Evolutionary conservation across 2,888 invertebrate species (phyloP).

Genomic region (Tipula lateralis): DNA sequence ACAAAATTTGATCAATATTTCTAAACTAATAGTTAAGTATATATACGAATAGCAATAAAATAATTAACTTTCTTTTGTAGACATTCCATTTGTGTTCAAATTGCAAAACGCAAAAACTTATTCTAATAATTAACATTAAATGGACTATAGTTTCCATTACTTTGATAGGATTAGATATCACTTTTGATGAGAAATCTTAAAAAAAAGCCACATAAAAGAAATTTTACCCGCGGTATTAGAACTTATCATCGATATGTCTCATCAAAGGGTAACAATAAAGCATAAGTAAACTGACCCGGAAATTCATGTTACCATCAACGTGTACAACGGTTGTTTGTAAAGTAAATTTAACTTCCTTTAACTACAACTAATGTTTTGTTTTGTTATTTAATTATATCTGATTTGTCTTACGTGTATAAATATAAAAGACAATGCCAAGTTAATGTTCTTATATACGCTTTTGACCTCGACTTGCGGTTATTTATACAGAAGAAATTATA

Average conservation of each 20-base stretch:
- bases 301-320: not conserved
- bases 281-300: not conserved
- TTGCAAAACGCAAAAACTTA: not conserved
- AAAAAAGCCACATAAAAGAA: not conserved
- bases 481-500: not conserved
- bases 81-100: not conserved
- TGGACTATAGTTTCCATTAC: not conserved
- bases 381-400: not conserved
- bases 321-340: not conserved
- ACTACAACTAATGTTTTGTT: not conserved
- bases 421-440: not conserved
- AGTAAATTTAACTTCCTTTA: not conserved
- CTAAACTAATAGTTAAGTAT: not conserved
- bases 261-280: not conserved
- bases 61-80: not conserved
- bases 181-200: not conserved
- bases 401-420: not conserved
- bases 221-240: not conserved
- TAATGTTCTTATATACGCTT: not conserved
- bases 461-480: not conserved
- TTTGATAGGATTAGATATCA: not conserved
- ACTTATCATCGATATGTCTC: not conserved
- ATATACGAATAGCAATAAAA: not conserved
- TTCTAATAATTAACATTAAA: not conserved
- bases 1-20: conserved; percentile 1